Evolutionary conservation across 2,888 invertebrate species (phyloP), one percentile per base, ranked within the genome.

Genomic region (Pyrrhosoma nymphula): DNA sequence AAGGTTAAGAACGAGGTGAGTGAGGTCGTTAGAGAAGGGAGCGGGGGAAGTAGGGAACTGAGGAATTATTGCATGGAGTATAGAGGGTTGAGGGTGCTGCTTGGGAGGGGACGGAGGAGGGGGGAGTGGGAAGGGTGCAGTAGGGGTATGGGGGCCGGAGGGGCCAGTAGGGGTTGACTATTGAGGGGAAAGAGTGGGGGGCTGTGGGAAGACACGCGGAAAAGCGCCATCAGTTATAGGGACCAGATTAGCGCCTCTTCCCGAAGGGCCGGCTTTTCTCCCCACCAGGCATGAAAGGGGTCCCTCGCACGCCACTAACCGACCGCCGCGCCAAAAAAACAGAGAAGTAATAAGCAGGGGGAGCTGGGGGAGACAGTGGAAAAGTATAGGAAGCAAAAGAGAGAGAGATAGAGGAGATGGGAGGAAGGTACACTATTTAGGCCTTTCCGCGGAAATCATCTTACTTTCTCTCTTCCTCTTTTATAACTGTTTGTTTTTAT

Each of bases 181-280:
- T 16, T 0, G 23, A 16, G 35, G 39, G 23, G 55, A 56, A 56
- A 55, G 90, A 56, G 90, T 18, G n/a, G n/a, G n/a, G 90, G 35
- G 30, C n/a, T 16, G 60, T 60, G 35, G 91, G 39, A 63, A 63
- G 63, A 63, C 39, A 91, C 63, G 91, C 60, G 60, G 91, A 60
- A 91, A 63, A 91, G 91, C 91, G 39, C 91, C 91, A 91, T 91
- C 63, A 91, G 60, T 91, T 91, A 91, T 39, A 39, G 91, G 63
- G 63, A 63, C 60, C 91, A 91, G 63, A 91, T 91, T 91, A 91
- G 91, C 63, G 63, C 91, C 91, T 91, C 91, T 60, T 35, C 91
- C 91, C 16, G 91, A 91, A 60, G 91, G 63, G 35, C 91, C 35
- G 82, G 82, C 82, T 82, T 82, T 82, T 82, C 82, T 82, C 82